phyloP scores from a whole-genome alignment of 2,113 vertebrate genomes.

The Pseudorasbora parva region DNA sequence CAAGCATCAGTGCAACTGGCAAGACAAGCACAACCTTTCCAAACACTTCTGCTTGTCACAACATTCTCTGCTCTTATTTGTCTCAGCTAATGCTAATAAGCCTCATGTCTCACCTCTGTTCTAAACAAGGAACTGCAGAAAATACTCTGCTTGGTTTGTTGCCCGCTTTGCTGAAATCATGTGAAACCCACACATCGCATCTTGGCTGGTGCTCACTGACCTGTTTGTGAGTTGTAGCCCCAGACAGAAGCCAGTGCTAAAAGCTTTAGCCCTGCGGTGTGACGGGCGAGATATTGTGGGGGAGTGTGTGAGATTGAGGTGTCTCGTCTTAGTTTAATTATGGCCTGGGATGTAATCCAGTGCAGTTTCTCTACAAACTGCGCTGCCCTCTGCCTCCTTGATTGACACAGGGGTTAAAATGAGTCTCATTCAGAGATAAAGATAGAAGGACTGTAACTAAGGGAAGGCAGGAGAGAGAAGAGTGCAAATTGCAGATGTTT shows the following conservation, averaged over 20 bases:
- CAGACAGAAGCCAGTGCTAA: conserved; percentile 18
- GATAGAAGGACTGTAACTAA: not conserved
- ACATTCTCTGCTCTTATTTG: conserved; percentile 26
- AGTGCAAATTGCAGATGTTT: not conserved
- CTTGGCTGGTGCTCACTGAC: conserved; percentile 9
- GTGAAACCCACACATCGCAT: conserved; percentile 16
- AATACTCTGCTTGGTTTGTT: not conserved
- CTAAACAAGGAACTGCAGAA: conserved; percentile 28
- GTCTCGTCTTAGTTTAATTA: conserved; percentile 42
- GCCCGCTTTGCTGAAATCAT: not conserved
- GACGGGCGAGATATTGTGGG: conserved; percentile 4
- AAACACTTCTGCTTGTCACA: conserved; percentile 2
- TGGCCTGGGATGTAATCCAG: conserved; percentile 48
- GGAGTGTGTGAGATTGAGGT: conserved; percentile 9
- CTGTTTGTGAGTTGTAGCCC: conserved; percentile 14
- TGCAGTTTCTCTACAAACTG: conserved; percentile 7
- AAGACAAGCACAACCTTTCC: not conserved
- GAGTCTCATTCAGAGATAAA: conserved; percentile 26
- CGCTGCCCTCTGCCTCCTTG: conserved; percentile 2
- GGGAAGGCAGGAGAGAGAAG: not conserved
- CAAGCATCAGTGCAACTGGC: not conserved
- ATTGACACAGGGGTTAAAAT: conserved; percentile 38
- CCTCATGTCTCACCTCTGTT: conserved; percentile 3
- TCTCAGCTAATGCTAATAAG: conserved; percentile 28
- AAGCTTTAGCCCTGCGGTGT: conserved; percentile 8